Conservation (phyloP, 2,797 vertebrate species). For the Manis pentadactyla region DNA sequence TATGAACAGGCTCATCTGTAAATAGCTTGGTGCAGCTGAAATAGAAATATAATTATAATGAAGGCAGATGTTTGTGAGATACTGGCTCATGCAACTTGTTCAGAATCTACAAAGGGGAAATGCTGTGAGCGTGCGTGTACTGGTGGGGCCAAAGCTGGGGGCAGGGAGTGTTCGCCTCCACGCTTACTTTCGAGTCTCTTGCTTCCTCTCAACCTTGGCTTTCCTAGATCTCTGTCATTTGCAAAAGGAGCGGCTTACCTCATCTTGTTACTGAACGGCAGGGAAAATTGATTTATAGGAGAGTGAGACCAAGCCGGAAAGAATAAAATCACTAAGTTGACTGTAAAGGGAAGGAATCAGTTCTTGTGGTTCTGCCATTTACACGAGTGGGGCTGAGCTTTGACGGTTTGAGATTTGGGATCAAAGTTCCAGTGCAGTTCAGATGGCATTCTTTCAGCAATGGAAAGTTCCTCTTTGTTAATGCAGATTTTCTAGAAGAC, state of each 20-base stretch:
- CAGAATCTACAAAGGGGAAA: slow-evolving; percentile 87
- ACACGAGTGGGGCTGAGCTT: neutral
- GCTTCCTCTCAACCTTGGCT: neutral
- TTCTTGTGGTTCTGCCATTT: accelerated
- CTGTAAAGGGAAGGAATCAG: neutral
- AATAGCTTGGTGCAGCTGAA: slow-evolving; percentile 92
- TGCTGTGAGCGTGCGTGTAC: slow-evolving; percentile 68
- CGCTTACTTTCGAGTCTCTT: neutral
- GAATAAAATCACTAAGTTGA: neutral
- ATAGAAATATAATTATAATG: slow-evolving; percentile 93
- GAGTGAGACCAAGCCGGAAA: neutral
- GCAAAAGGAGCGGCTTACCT: neutral
- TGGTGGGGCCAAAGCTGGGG: slow-evolving; percentile 67
- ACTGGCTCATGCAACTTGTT: slow-evolving; percentile 88
- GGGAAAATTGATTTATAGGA: neutral
- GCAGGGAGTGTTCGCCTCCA: slow-evolving; percentile 50
- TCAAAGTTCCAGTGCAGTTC: too few species aligned
- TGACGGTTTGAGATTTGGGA: neutral
- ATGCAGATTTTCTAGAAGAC: neutral
- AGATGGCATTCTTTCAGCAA: neutral
- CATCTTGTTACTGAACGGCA: neutral
- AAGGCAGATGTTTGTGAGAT: slow-evolving; percentile 92
- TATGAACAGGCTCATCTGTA: slow-evolving; percentile 91
- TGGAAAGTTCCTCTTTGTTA: neutral
- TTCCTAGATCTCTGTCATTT: neutral